phyloP scores from a whole-genome alignment of 2,888 invertebrate species.

The Lacanobia wlatinum region DNA sequence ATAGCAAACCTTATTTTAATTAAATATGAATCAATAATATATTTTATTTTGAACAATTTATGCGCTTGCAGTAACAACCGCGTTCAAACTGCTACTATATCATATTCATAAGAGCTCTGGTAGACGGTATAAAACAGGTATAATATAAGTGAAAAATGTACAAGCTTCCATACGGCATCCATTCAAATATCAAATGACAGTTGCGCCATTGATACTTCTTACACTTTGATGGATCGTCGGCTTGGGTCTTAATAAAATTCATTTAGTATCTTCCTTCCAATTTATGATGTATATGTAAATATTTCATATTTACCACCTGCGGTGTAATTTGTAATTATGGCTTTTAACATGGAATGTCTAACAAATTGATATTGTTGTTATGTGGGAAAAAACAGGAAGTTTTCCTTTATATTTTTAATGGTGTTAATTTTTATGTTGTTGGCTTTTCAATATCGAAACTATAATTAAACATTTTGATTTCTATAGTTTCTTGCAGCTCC shows the following conservation, averaged over 20 bases:
- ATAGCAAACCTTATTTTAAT: neutral
- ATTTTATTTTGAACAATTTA: neutral
- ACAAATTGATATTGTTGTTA: constrained; percentile 39
- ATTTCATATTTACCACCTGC: constrained; percentile 56
- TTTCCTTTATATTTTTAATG: constrained; percentile 23
- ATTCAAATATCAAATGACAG: constrained; percentile 47
- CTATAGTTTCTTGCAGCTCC: too few species aligned
- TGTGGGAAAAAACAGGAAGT: constrained; percentile 36
- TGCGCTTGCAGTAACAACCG: neutral
- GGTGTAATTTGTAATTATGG: constrained; percentile 57
- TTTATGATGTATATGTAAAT: constrained; percentile 41
- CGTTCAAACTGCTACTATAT: neutral
- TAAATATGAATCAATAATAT: neutral
- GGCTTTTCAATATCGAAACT: neutral
- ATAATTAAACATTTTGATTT: neutral
- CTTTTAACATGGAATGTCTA: constrained; percentile 43
- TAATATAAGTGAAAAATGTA: constrained; percentile 33
- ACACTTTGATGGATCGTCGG: constrained; percentile 41
- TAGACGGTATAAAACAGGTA: constrained; percentile 17
- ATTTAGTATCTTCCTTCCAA: constrained; percentile 40
- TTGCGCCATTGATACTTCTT: constrained; percentile 44
- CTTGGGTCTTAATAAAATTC: constrained; percentile 35
- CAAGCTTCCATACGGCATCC: constrained; percentile 14
- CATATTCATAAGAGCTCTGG: neutral
- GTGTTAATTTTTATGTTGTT: constrained; percentile 1